A percentile compares a stretch with the other conserved stretches of the same genome.
phyloP scores from a whole-genome alignment of 2,888 invertebrate genomes.

The Dryococelus australis region DNA sequence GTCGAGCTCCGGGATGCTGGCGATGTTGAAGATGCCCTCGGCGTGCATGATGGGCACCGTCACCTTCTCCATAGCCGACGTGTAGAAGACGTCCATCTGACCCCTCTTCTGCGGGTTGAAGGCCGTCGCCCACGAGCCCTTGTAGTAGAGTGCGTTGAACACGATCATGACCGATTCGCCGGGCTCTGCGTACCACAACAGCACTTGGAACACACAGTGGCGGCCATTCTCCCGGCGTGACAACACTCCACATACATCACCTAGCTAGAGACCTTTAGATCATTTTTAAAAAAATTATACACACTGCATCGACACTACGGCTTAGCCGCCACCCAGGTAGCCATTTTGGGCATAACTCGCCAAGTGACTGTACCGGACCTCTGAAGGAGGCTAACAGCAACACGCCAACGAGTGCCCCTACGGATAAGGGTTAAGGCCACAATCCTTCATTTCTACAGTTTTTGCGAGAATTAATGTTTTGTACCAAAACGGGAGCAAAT shows the following conservation, averaged over 20 bases:
- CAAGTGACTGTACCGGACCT: too few relatives aligned
- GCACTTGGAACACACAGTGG: not conserved
- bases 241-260: not conserved
- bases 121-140: conserved; percentile 51
- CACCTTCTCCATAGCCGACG: conserved; percentile 43
- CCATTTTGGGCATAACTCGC: too few relatives aligned
- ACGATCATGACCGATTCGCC: conserved; percentile 48
- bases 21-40: conserved; percentile 49
- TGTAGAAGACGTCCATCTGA: conserved; percentile 44
- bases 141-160: conserved; percentile 54
- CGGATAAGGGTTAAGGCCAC: too few relatives aligned
- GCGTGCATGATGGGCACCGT: conserved; percentile 48
- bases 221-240: not conserved
- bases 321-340: too few relatives aligned
- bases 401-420: too few relatives aligned
- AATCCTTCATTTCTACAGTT: too few relatives aligned
- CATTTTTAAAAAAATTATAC: not conserved
- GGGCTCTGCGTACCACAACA: conserved; percentile 25
- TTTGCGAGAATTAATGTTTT: too few relatives aligned
- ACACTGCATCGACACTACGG: not conserved
- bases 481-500: too few relatives aligned
- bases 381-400: too few relatives aligned
- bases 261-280: too few relatives aligned
- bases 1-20: conserved; percentile 49
- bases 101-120: conserved; percentile 44